Percentiles rank a stretch among this genome's conserved stretches.
phyloP scores from a whole-genome alignment of 2,797 vertebrate genomes.

The Phrynocephalus forsythii region DNA sequence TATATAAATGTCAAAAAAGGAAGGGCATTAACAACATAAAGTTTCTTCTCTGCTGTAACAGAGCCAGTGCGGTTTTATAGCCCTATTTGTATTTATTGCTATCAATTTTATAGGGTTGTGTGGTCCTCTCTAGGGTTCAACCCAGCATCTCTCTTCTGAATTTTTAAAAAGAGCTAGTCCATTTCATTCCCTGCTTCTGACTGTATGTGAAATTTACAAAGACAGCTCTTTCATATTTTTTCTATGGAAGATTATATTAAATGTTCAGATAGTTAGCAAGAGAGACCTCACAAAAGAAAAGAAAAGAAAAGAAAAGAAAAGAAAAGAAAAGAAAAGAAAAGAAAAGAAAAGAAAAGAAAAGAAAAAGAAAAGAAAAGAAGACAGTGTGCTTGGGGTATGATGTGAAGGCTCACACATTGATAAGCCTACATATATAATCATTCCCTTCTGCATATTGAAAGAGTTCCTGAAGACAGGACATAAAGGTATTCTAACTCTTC shows the following conservation, averaged over 20 bases:
- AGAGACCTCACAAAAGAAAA: not conserved
- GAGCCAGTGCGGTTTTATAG: not conserved
- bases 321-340: not conserved
- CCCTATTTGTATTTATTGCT: not conserved
- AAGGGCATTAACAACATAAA: not conserved
- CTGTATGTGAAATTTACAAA: not conserved
- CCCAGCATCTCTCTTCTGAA: not conserved
- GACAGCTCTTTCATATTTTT: not conserved
- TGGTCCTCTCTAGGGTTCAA: not conserved
- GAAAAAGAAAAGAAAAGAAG: not conserved
- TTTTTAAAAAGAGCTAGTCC: not conserved
- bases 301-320: too few species aligned
- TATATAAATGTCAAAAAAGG: not conserved
- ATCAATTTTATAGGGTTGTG: not conserved
- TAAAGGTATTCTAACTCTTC: not conserved
- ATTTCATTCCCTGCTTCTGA: not conserved
- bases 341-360: not conserved
- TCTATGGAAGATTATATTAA: not conserved
- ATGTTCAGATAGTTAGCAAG: not conserved
- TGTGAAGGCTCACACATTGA: not conserved
- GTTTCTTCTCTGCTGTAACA: not conserved
- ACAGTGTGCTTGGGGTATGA: not conserved
- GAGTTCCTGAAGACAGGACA: not conserved
- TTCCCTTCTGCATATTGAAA: not conserved
- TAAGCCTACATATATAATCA: not conserved